Evolutionary conservation across 2,888 invertebrate genomes (phyloP), one percentile per base, ranked within the genome.

Genomic region (Drosophila mettleri): DNA sequence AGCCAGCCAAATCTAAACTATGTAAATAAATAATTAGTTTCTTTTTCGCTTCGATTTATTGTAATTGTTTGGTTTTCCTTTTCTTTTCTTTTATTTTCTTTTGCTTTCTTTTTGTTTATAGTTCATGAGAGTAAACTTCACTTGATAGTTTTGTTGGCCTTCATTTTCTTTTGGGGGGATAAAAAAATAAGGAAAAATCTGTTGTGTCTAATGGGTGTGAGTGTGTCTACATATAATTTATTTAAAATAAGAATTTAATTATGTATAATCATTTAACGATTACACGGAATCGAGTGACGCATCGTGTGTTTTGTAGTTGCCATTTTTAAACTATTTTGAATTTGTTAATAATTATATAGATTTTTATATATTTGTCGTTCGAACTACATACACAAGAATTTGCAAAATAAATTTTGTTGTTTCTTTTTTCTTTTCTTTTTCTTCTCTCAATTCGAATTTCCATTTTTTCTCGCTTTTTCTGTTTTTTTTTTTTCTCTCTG

Each of bases 181-280:
- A n/a, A n/a, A n/a, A 12, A 29, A 29, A 43, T 33, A 24, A 18
- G 24, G 51, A 31, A 51, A 67, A 52, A 22, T 51, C 38, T 64
- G 36, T 33, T 39, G 36, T 20, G 29, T 9, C 33, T 43, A 36
- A 16, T 45, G 49, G 39, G 55, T 55, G 45, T 63, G 53, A 64
- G 66, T 55, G 64, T 80, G 57, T 63, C 83, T 81, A 88, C 87
- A 69, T 77, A 74, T 88, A 88, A 85, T 88, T 87, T 87, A 87
- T 85, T 88, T 83, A 69, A 83, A 86, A 70, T 77, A 74, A 86
- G 55, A 84, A 73, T 68, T 86, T 84, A 45, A 45, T 45, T n/a
- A 41, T 71, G 78, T 79, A 74, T 88, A 84, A 81, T 86, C 69
- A 67, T 88, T 65, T 78, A 84, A 73, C 61, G 68, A 34, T 74